Evolutionary conservation across 2,888 invertebrate species (phyloP), one percentile per base, ranked within the genome.

Genomic region (Cloeon dipterum): DNA sequence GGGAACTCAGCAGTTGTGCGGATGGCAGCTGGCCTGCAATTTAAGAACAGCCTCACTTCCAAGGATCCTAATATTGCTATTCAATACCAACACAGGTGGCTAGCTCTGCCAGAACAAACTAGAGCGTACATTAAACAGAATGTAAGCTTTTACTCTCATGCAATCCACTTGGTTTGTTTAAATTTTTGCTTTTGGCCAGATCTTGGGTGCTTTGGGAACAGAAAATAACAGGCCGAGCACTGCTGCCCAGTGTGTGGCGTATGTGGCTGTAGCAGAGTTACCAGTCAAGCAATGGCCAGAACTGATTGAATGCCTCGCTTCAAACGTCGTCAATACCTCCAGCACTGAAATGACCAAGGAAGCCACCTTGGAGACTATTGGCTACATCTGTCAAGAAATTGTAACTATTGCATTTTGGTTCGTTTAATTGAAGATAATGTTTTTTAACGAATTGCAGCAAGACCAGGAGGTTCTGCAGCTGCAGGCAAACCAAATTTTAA

Each of bases 181-280:
- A n/a, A n/a, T n/a, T n/a, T n/a, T n/a, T n/a, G n/a, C n/a, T n/a
- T n/a, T n/a, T n/a, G n/a, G n/a, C 18, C 52, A 91, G 91, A 86
- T 93, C 50, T 62, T 98, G 49, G 70, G 72, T 47, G 81, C 96
- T 10, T 68, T 99, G 47, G 96, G 98, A 41, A 96, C 98, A 42
- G 98, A 99, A 63, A 81, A 75, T 42, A 78, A 75, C 44, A 65
- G 96, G 43, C 98, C 96, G 3, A 93, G 93, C 49, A 88, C 91
- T 36, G 96, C 96, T 5, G 96, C 98, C 2, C 98, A 98, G 58
- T 99, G 98, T 63, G 93, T 99, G 33, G 96, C 98, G 1, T 91
- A 91, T 56, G 88, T 99, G 41, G 98, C 94, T 1, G 89, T 94
- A 35, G 81, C 91, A 21, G 98, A 99, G 59, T 62, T 99, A 41